Evolutionary conservation across 2,888 invertebrate species (phyloP).

Genomic region (Synanthedon tipuliformis): DNA sequence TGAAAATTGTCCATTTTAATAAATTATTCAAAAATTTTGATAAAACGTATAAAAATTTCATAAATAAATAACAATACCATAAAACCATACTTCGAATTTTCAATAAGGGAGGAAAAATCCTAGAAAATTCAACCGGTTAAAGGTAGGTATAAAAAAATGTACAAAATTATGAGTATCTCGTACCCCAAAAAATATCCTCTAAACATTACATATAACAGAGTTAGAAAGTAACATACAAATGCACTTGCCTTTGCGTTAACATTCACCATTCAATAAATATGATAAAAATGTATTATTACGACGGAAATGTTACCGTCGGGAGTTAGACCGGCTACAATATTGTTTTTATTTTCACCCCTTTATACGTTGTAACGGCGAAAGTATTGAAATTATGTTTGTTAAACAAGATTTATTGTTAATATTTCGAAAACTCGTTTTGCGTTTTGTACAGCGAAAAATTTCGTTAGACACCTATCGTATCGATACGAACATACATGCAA

Average conservation of each 20-base stretch:
- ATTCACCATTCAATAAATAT: conserved; percentile 69
- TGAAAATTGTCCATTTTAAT: no score
- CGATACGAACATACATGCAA: no score
- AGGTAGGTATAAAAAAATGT: no score
- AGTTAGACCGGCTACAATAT: conserved; percentile 36
- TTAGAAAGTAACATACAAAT: conserved; percentile 48
- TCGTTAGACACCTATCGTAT: no score
- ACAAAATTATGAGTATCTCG: no score
- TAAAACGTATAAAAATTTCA: no score
- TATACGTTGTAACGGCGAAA: conserved; percentile 32
- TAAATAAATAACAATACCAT: no score
- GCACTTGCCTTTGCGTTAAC: conserved; percentile 49
- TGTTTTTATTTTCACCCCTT: conserved; percentile 64
- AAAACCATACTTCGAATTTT: no score
- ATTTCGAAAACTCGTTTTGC: conserved; percentile 7
- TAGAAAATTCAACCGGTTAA: no score
- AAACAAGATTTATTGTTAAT: conserved; percentile 48
- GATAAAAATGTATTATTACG: conserved; percentile 67
- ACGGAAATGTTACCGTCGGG: conserved; percentile 56
- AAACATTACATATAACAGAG: conserved; percentile 9
- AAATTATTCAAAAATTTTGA: no score
- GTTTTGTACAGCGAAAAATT: no score
- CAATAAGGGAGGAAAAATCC: no score
- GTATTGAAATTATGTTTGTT: conserved; percentile 52
- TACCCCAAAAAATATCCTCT: conserved; percentile 8